Evolutionary conservation across 2,113 vertebrate genomes (phyloP).

Genomic region (Antigone vipio): DNA sequence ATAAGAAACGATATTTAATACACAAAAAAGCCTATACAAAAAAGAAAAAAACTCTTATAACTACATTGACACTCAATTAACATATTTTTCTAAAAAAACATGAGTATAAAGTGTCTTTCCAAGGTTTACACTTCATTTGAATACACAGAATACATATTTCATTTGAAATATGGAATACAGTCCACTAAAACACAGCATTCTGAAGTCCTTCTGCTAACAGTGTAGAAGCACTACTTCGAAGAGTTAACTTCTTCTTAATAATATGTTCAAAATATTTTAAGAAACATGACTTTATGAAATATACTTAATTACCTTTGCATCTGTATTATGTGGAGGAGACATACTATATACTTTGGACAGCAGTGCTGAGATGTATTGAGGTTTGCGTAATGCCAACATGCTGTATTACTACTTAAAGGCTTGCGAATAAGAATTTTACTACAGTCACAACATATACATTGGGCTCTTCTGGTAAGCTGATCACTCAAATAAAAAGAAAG

Average conservation of each 20-base stretch:
- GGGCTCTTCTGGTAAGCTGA: background rate
- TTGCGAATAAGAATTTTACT: conserved; percentile 19
- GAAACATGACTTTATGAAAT: background rate
- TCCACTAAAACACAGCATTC: background rate
- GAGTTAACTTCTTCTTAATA: background rate
- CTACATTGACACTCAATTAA: background rate
- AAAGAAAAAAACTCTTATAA: background rate
- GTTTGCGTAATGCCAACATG: background rate
- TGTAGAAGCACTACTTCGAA: background rate
- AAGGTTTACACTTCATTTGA: background rate
- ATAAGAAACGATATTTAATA: background rate
- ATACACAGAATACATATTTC: no score
- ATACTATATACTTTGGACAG: background rate
- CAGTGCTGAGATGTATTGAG: background rate
- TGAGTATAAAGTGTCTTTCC: background rate
- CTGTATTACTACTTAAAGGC: background rate
- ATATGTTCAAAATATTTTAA: background rate
- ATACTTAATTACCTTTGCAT: background rate
- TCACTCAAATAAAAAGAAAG: conserved; percentile 47
- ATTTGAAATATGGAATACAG: background rate
- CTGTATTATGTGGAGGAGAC: background rate
- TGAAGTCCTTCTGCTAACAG: background rate
- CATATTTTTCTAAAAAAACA: background rate
- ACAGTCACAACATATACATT: background rate
- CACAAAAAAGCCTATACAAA: background rate